A percentile compares a stretch with the other conserved stretches of the same genome.
Conservation (phyloP, 2,113 vertebrate species). For the Chloropsis cyanopogon region DNA sequence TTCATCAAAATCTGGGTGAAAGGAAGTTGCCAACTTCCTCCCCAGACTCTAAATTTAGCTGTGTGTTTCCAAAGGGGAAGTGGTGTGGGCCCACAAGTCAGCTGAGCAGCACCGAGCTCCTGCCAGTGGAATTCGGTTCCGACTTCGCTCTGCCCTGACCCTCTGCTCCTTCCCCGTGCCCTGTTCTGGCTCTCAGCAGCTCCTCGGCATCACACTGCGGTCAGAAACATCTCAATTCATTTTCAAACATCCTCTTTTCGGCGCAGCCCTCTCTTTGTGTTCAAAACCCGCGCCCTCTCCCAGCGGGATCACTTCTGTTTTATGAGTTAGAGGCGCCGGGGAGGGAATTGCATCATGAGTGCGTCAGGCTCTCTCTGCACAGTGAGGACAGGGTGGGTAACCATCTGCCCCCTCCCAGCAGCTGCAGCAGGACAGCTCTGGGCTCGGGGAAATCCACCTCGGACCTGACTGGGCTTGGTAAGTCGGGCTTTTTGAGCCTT, state of each 20-base stretch:
- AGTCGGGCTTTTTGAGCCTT: not conserved
- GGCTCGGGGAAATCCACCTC: not conserved
- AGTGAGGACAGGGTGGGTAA: not conserved
- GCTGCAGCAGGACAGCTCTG: not conserved
- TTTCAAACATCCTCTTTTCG: conserved; percentile 19
- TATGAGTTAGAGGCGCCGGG: not conserved
- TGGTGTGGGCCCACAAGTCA: not conserved
- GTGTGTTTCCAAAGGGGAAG: not conserved
- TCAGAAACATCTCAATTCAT: not conserved
- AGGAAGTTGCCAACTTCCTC: not conserved
- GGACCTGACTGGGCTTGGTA: not conserved
- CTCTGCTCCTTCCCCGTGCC: not conserved
- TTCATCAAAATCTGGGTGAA: not conserved
- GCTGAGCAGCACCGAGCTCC: not conserved
- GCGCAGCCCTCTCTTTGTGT: not conserved
- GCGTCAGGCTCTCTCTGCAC: not conserved
- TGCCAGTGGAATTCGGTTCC: not conserved
- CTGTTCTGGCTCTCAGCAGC: not conserved
- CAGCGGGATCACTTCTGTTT: conserved; percentile 18
- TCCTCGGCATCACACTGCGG: not conserved
- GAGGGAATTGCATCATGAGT: not conserved
- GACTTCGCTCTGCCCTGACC: not conserved
- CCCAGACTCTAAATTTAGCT: not conserved
- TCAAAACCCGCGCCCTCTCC: rapidly evolving
- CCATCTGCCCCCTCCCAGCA: not conserved